Base-by-base conservation (phyloP, 2,888 invertebrate species). In the Melinopterus prodromus region DNA sequence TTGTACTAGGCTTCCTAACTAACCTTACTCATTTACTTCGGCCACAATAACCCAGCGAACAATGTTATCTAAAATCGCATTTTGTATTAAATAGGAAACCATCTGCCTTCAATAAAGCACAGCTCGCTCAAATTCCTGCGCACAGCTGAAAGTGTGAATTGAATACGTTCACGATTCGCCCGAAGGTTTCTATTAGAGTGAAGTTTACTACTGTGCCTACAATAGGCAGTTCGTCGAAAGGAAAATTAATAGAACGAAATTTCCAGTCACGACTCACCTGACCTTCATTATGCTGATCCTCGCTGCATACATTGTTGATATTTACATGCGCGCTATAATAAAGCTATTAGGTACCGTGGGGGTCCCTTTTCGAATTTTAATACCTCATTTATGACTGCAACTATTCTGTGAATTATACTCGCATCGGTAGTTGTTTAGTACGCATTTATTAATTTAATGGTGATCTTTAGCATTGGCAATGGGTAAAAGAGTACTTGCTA, bases 201-300 rank as follows among this genome's bases (percentile, higher is more conserved):
- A n/a, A 37, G 37, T 74, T 35, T 74, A 74, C 53, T 53, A 53
- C 53, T 53, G 53, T 53, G 53, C 12, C 5, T 12, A 36, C 74
- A 74, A 26, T 74, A 36, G 74, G n/a, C 35, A n/a, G 74, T 16
- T 71, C 71, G 74, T 35, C 74, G 74, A 74, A 37, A 74, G 35
- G 74, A 74, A 74, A 74, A 74, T 74, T 74, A 74, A 74, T 74
- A 37, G 37, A 74, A 37, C 37, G 14, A 74, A 74, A 74, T 74
- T 74, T 74, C 37, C 74, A 74, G 74, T 74, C 74, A 74, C 74
- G 74, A 74, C 74, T 74, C 74, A 6, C n/a, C 35, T 35, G 74
- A 74, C 74, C 26, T 26, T 74, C 74, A 37, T 74, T 74, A 74
- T 74, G 35, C 74, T 12, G 26, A 74, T 35, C 36, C 74, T 74